These are phyloP conservation scores for Eupsilia transversa DNA, from an alignment of 2,888 invertebrate species.

Conservation along the genomic window DNA sequence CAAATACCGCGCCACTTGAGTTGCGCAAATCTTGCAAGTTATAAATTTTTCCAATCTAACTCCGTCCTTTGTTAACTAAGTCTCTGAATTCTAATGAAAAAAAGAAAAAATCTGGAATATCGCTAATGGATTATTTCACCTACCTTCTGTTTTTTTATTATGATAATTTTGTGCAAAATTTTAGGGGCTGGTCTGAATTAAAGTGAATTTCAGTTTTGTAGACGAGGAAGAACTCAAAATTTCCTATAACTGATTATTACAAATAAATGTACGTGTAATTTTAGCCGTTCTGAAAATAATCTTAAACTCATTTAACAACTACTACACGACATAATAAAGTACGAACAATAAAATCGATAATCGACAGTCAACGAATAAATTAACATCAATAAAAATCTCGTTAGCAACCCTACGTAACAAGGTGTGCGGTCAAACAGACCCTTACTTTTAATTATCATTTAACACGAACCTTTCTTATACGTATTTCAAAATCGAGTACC, in stretches of 20 bases:
- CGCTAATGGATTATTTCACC: conserved; percentile 68
- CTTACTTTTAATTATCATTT: conserved; percentile 66
- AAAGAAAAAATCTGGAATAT: conserved; percentile 65
- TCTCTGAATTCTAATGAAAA: conserved; percentile 72
- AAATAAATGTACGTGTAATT: not conserved
- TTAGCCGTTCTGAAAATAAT: conserved; percentile 1
- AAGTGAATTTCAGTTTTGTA: conserved; percentile 7
- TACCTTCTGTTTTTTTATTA: conserved; percentile 62
- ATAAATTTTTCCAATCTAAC: conserved; percentile 83
- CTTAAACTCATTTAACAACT: conserved; percentile 11
- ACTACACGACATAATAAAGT: conserved; percentile 1
- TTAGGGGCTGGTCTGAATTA: conserved; percentile 29
- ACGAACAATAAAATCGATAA: conserved; percentile 28
- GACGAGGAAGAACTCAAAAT: not conserved
- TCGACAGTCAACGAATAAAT: conserved; percentile 32
- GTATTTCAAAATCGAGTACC: conserved; percentile 77
- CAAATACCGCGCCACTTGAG: conserved; percentile 79
- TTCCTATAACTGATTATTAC: too few species aligned
- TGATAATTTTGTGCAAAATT: conserved; percentile 57
- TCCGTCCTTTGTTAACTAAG: conserved; percentile 75
- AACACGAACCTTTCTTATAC: conserved; percentile 71
- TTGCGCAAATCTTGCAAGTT: conserved; percentile 79
- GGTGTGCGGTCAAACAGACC: conserved; percentile 58
- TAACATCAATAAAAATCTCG: conserved; percentile 44
- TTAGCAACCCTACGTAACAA: conserved; percentile 47